These are phyloP conservation scores for Centropristis striata DNA, from an alignment of 2,113 vertebrate genomes.

Conservation along the genomic window DNA sequence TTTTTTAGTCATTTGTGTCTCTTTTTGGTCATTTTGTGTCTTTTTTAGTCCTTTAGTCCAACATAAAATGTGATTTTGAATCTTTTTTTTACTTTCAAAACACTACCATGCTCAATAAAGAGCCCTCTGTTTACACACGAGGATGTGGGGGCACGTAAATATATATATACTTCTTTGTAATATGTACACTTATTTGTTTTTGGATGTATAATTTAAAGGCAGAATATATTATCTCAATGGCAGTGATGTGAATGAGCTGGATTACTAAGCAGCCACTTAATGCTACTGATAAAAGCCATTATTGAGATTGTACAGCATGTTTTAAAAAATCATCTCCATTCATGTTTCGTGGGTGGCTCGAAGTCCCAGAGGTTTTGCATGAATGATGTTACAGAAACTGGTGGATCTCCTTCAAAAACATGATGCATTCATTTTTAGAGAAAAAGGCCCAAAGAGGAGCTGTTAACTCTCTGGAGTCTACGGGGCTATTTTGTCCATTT, in stretches of 20 bases:
- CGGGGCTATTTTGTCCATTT: too few relatives aligned
- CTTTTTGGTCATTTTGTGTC: too few relatives aligned
- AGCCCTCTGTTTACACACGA: conserved; percentile 4
- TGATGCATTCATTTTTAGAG: not conserved
- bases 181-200: conserved; percentile 2
- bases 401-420: conserved; percentile 1
- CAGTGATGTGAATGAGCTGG: not conserved
- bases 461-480: not conserved
- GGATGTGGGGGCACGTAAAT: not conserved
- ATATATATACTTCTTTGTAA: conserved; percentile 26
- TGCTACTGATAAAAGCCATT: conserved; percentile 1
- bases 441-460: not conserved
- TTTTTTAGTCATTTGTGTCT: too few relatives aligned
- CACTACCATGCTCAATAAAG: too few relatives aligned
- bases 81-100: too few relatives aligned
- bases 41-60: too few relatives aligned
- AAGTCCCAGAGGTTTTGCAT: conserved; percentile 3
- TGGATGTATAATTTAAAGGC: not conserved
- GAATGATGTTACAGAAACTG: conserved; percentile 9
- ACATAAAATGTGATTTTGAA: too few relatives aligned
- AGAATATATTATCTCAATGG: not conserved
- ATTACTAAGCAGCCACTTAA: not conserved
- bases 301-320: not conserved
- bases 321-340: conserved; percentile 13
- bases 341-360: not conserved